Evolutionary conservation across 2,797 vertebrate species (phyloP).

Genomic region (Toxotes lorentzi): DNA sequence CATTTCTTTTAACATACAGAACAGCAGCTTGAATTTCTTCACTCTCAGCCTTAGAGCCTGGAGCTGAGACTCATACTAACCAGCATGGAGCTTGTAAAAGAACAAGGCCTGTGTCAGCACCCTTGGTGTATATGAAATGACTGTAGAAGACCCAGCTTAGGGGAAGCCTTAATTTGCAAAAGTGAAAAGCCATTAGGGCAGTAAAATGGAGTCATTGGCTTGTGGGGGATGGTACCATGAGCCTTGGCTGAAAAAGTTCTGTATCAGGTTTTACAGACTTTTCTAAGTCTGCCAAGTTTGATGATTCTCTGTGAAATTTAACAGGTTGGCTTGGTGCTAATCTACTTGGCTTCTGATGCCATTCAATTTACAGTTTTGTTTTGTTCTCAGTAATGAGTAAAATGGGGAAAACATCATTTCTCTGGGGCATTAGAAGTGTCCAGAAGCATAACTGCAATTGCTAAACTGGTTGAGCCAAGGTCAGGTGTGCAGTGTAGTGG

Average conservation of each 20-base stretch:
- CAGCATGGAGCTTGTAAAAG: constrained; percentile 62
- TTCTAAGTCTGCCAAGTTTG: constrained; percentile 32
- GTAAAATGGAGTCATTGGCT: constrained; percentile 49
- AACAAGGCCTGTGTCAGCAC: constrained; percentile 55
- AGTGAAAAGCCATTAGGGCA: constrained; percentile 50
- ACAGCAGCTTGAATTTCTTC: constrained; percentile 63
- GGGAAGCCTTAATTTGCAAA: constrained; percentile 44
- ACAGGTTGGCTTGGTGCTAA: constrained; percentile 19
- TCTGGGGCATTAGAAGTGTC: constrained; percentile 7
- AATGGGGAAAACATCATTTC: constrained; percentile 1
- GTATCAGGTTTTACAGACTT: constrained; percentile 62
- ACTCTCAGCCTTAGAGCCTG: constrained; percentile 7
- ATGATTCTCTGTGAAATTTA: constrained; percentile 34
- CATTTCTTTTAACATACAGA: constrained; percentile 66
- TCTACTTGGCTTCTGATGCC: constrained; percentile 3
- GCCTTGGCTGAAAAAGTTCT: constrained; percentile 30
- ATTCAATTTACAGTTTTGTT: constrained; percentile 29
- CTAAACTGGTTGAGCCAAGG: constrained; percentile 3
- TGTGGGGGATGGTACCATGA: constrained; percentile 17
- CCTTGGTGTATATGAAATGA: constrained; percentile 48
- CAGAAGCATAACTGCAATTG: background rate
- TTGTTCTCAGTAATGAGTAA: constrained; percentile 22
- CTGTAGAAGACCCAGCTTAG: constrained; percentile 18
- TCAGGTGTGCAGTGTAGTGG: background rate
- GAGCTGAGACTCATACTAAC: constrained; percentile 23